Evolutionary conservation across 2,888 invertebrate genomes (phyloP), one percentile per base, ranked within the genome.

Genomic region (Drosophila pseudotakahashii): DNA sequence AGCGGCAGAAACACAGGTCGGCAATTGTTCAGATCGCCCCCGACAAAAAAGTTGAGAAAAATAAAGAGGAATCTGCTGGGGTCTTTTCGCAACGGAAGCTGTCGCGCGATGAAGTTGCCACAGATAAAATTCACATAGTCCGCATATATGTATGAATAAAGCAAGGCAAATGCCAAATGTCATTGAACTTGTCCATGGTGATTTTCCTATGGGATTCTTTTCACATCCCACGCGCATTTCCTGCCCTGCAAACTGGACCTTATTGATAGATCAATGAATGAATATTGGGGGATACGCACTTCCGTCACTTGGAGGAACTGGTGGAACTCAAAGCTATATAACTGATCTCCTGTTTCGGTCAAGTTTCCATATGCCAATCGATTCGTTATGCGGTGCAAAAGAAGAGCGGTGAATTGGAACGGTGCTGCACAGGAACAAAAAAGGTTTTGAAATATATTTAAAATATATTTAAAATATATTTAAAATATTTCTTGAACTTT

Each of bases 221-320:
- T 26, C 3, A 34, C 44, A 44, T 44, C 87, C 82, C 82, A 83
- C 87, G 84, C 87, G 72, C 63, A 81, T 71, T 84, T 82, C 82
- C 82, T 81, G 63, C 16, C 30, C 19, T 23, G 7, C 7, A 7
- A 23, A 44, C 30, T 34, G 34, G 19, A 61, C 50, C 77, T 82
- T 68, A 76, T 84, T 79, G 79, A 76, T 87, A 87, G 88, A 88
- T 78, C 74, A 76, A 79, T 75, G 85, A 76, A 79, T 75, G 82
- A 71, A 79, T 13, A 13, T 81, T 72, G 82, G 73, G 85, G 75
- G 44, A 71, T 81, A 84, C 79, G 84, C 84, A 84, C 77, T 81
- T 79, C 84, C 87, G 79, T 81, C 77, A 69, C 14, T 11, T 30
- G 13, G n/a, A n/a, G 16, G 14, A 14, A n/a, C 53, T 19, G 2